A percentile compares a stretch with the other conserved stretches of the same genome.
Evolutionary conservation across 2,797 vertebrate species (phyloP).

Genomic region (Lateolabrax maculatus): DNA sequence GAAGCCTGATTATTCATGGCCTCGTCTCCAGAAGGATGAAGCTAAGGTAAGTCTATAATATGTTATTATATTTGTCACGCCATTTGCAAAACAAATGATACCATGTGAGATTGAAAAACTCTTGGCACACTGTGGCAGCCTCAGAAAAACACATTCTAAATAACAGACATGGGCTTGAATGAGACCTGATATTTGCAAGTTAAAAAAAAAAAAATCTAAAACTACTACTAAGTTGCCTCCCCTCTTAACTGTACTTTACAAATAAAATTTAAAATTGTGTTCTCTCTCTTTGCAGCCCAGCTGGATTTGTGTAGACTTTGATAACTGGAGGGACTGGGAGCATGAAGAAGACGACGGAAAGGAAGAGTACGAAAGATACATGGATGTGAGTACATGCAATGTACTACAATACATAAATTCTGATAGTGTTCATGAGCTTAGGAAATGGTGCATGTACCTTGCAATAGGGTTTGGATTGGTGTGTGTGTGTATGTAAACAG

Average conservation of each 20-base stretch:
- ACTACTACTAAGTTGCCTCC: too few relatives aligned
- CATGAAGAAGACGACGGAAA: conserved; percentile 93
- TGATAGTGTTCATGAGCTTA: not conserved
- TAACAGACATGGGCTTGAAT: too few relatives aligned
- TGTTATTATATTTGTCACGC: too few relatives aligned
- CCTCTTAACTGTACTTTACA: not conserved
- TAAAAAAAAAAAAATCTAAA: too few relatives aligned
- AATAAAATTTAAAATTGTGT: not conserved
- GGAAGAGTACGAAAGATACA: conserved; percentile 89
- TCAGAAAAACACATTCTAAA: too few relatives aligned
- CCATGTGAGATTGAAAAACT: not conserved
- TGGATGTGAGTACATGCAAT: conserved; percentile 87
- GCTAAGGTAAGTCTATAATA: conserved; percentile 89
- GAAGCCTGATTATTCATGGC: conserved; percentile 94
- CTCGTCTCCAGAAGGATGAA: conserved; percentile 93
- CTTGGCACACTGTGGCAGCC: too few relatives aligned
- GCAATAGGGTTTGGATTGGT: not conserved
- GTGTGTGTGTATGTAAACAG: not conserved
- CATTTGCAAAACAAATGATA: too few relatives aligned
- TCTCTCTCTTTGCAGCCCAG: conserved; percentile 84
- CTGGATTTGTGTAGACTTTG: conserved; percentile 95
- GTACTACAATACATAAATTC: not conserved
- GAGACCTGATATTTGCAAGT: too few relatives aligned
- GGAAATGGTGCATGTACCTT: not conserved
- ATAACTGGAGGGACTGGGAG: conserved; percentile 99